Evolutionary conservation across 2,888 invertebrate genomes (phyloP).

Genomic region (Thelaira solivaga): DNA sequence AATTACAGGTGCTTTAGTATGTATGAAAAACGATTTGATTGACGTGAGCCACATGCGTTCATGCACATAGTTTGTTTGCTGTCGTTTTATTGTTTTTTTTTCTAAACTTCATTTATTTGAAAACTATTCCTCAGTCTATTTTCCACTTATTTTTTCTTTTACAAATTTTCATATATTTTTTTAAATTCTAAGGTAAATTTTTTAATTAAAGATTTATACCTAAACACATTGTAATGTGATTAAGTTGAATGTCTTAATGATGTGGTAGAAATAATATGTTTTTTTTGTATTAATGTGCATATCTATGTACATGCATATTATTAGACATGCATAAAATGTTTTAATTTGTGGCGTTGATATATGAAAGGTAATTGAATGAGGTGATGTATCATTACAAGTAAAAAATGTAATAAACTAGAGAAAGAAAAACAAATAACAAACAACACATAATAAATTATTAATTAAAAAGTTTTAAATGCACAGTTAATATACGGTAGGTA

Average conservation of each 20-base stretch:
- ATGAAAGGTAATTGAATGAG: slow-evolving; percentile 8
- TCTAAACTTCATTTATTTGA: slow-evolving; percentile 40
- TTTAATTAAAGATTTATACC: neutral
- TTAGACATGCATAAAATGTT: slow-evolving; percentile 26
- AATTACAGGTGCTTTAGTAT: slow-evolving; percentile 24
- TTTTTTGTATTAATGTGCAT: too few relatives aligned
- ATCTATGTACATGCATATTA: too few relatives aligned
- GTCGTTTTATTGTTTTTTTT: slow-evolving; percentile 37
- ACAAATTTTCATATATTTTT: neutral
- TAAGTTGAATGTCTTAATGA: slow-evolving; percentile 7
- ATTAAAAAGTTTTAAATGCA: too few relatives aligned
- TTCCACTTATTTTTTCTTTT: neutral
- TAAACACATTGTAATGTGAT: slow-evolving; percentile 25
- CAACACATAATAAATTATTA: too few relatives aligned
- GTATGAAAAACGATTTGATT: slow-evolving; percentile 42
- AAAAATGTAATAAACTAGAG: neutral
- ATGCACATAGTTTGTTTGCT: slow-evolving; percentile 64
- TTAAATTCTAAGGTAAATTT: slow-evolving; percentile 27
- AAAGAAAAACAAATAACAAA: neutral
- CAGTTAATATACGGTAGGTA: too few relatives aligned
- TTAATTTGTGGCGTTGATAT: slow-evolving; percentile 15
- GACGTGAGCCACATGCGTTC: slow-evolving; percentile 55
- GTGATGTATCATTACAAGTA: slow-evolving; percentile 3
- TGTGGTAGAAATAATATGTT: neutral
- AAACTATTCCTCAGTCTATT: neutral